Conservation (phyloP, 1,140 invertebrate species). For the Semibalanus balanoides region DNA sequence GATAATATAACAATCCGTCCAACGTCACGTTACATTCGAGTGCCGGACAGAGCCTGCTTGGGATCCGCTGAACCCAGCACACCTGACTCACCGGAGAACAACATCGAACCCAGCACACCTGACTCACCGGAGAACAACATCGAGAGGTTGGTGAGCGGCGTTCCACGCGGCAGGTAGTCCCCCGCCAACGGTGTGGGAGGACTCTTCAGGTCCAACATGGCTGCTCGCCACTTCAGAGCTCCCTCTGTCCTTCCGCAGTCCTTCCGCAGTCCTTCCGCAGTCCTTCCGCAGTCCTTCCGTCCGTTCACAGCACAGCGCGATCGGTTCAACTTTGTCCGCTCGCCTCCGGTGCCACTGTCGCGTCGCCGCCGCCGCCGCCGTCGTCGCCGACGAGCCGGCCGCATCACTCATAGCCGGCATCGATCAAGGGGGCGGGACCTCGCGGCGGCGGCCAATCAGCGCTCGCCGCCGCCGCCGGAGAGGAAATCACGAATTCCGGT, state of each 20-base stretch:
- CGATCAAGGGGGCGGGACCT: neutral
- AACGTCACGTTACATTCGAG: too few relatives aligned
- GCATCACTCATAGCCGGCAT: neutral
- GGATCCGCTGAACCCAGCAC: too few relatives aligned
- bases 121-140: neutral
- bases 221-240: neutral
- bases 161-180: neutral
- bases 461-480: neutral
- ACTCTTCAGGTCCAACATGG: neutral
- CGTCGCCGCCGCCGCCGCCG: too few relatives aligned
- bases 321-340: neutral
- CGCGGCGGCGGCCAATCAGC: neutral
- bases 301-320: neutral
- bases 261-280: too few relatives aligned
- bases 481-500: constrained; percentile 1
- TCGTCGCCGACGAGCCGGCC: neutral
- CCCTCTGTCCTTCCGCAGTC: too few relatives aligned
- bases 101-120: too few relatives aligned
- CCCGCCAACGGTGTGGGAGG: neutral
- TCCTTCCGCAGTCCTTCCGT: too few relatives aligned
- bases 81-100: too few relatives aligned
- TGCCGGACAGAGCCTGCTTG: too few relatives aligned
- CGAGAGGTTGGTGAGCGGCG: neutral
- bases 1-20: too few relatives aligned
- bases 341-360: neutral